Evolutionary conservation across 2,888 invertebrate species (phyloP).

Genomic region (Hirtodrosophila trivittata): DNA sequence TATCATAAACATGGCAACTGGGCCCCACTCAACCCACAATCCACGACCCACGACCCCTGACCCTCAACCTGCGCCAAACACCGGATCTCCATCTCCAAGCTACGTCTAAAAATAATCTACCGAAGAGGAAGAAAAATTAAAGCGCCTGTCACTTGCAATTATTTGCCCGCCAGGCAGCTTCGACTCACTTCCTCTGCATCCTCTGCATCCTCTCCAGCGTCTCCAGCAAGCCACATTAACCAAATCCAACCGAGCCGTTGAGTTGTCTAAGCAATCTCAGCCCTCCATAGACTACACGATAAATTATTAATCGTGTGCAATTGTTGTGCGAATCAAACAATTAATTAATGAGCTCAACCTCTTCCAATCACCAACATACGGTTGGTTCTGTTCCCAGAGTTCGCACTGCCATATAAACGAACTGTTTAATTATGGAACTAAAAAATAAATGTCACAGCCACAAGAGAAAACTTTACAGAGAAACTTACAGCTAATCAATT

Average conservation of each 20-base stretch:
- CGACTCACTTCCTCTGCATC: slow-evolving; percentile 54
- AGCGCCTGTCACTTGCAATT: slow-evolving; percentile 82
- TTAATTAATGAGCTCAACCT: slow-evolving; percentile 57
- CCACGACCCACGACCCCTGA: not conserved
- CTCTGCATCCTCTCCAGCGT: not conserved
- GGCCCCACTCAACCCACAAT: slow-evolving; percentile 26
- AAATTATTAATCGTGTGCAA: slow-evolving; percentile 68
- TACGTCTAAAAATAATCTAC: slow-evolving; percentile 65
- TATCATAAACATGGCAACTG: slow-evolving; percentile 69
- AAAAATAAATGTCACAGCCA: slow-evolving; percentile 1
- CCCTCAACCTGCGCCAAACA: slow-evolving; percentile 16
- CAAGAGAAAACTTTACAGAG: slow-evolving; percentile 1
- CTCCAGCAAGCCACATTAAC: slow-evolving; percentile 44
- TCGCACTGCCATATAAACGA: not conserved
- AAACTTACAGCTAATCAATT: not conserved
- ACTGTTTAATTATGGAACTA: no score
- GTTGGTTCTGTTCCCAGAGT: not conserved
- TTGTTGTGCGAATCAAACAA: slow-evolving; percentile 31
- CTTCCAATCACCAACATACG: slow-evolving; percentile 26
- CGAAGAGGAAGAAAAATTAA: slow-evolving; percentile 76
- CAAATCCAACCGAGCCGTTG: slow-evolving; percentile 51
- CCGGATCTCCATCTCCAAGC: slow-evolving; percentile 3
- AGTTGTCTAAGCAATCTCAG: slow-evolving; percentile 49
- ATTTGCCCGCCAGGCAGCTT: slow-evolving; percentile 69
- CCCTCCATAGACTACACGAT: slow-evolving; percentile 11